Conservation (phyloP, 1,140 invertebrate genomes). For the Conus betulinus region DNA sequence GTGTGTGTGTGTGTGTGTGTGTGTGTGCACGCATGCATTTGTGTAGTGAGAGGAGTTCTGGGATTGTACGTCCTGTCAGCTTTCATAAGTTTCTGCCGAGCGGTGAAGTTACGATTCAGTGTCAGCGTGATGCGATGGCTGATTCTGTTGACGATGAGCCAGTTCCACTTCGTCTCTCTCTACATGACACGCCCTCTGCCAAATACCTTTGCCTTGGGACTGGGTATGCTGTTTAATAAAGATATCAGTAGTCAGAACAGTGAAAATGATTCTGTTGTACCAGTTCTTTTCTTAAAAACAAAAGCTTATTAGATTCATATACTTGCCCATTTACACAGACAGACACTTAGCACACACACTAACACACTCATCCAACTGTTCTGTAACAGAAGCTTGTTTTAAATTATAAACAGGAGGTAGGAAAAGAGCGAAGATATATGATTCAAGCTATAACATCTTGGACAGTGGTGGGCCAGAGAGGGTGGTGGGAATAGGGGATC, state of each 20-base stretch:
- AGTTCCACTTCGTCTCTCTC: conserved; percentile 98
- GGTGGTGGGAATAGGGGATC: too few species aligned
- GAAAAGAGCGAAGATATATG: too few species aligned
- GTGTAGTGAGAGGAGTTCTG: conserved; percentile 88
- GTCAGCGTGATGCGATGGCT: conserved; percentile 87
- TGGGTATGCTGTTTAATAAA: conserved; percentile 82
- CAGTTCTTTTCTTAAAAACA: too few species aligned
- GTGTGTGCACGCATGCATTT: not conserved
- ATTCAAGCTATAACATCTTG: too few species aligned
- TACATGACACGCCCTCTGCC: conserved; percentile 96
- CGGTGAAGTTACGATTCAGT: conserved; percentile 84
- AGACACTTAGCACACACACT: too few species aligned
- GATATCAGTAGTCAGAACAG: too few species aligned
- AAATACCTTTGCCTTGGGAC: conserved; percentile 94
- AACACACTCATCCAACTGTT: not conserved
- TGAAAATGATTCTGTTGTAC: too few species aligned
- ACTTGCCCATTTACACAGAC: too few species aligned
- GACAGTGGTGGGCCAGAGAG: too few species aligned
- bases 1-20: not conserved
- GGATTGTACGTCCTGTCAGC: conserved; percentile 85
- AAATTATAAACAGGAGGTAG: too few species aligned
- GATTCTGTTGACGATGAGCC: conserved; percentile 88
- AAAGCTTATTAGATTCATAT: too few species aligned
- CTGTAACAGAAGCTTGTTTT: too few species aligned
- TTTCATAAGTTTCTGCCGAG: conserved; percentile 83